phyloP scores from a whole-genome alignment of 2,797 vertebrate species.

The Coregonus sp. region DNA sequence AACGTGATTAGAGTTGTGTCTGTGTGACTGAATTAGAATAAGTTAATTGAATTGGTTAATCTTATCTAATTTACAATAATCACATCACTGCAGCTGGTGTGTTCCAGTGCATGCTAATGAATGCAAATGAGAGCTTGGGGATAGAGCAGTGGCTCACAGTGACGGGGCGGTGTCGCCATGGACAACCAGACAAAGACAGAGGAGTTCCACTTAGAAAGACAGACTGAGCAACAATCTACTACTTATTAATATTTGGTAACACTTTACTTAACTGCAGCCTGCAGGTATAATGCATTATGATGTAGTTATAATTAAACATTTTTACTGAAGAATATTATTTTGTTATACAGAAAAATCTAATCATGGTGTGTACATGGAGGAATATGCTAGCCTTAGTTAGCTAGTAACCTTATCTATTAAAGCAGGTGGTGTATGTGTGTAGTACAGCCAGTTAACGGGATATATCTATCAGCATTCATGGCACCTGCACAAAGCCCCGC shows the following conservation, averaged over 20 bases:
- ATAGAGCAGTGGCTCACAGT: not conserved
- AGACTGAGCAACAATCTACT: not conserved
- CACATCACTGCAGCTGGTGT: slow-evolving; percentile 47
- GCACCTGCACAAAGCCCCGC: not conserved
- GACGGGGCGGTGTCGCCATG: not conserved
- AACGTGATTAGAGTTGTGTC: slow-evolving; percentile 38
- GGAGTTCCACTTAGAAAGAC: not conserved
- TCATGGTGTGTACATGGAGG: too few relatives aligned
- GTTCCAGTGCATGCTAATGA: slow-evolving; percentile 26
- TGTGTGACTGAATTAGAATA: slow-evolving; percentile 50
- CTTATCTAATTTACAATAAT: slow-evolving; percentile 51
- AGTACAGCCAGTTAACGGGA: not conserved
- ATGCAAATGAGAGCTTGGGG: slow-evolving; percentile 31
- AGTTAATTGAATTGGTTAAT: slow-evolving; percentile 48
- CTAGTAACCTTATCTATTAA: too few relatives aligned
- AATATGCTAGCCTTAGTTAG: too few relatives aligned
- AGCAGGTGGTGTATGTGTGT: not conserved
- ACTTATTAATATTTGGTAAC: not conserved
- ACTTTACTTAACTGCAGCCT: too few relatives aligned
- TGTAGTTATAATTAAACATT: too few relatives aligned
- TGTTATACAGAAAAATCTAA: too few relatives aligned
- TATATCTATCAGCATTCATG: not conserved
- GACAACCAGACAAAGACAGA: not conserved
- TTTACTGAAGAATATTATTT: too few relatives aligned
- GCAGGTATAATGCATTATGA: too few relatives aligned